These are phyloP conservation scores for Falcunculus frontatus DNA, from an alignment of 2,113 vertebrate species.

Conservation along the genomic window DNA sequence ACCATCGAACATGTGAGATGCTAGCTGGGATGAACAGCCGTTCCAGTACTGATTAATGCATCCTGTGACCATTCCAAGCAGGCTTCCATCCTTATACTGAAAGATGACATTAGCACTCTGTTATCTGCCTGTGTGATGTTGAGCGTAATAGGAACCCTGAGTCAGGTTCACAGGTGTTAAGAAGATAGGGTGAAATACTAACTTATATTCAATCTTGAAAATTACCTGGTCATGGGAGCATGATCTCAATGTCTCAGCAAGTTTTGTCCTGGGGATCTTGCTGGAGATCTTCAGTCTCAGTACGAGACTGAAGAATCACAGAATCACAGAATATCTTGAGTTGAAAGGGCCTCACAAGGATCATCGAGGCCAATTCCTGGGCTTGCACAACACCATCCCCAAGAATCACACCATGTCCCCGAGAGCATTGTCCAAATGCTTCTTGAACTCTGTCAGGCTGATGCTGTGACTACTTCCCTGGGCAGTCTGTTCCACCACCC, in stretches of 20 bases:
- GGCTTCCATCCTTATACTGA: neutral
- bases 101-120: neutral
- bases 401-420: rapidly evolving
- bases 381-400: neutral
- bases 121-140: neutral
- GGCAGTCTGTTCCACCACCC: neutral
- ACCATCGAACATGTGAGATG: neutral
- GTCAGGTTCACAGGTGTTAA: neutral
- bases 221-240: neutral
- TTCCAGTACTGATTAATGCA: neutral
- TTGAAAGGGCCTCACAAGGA: neutral
- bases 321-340: neutral
- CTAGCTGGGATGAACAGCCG: neutral
- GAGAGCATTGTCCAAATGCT: rapidly evolving
- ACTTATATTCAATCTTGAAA: neutral
- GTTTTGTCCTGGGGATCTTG: neutral
- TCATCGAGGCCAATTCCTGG: neutral
- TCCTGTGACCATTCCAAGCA: neutral
- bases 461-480: neutral
- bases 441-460: neutral
- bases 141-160: neutral
- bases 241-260: neutral
- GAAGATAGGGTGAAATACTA: neutral
- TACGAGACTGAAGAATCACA: neutral
- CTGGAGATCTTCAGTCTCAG: neutral